phyloP scores from a whole-genome alignment of 2,113 vertebrate genomes.

The Myotis brandtii region DNA sequence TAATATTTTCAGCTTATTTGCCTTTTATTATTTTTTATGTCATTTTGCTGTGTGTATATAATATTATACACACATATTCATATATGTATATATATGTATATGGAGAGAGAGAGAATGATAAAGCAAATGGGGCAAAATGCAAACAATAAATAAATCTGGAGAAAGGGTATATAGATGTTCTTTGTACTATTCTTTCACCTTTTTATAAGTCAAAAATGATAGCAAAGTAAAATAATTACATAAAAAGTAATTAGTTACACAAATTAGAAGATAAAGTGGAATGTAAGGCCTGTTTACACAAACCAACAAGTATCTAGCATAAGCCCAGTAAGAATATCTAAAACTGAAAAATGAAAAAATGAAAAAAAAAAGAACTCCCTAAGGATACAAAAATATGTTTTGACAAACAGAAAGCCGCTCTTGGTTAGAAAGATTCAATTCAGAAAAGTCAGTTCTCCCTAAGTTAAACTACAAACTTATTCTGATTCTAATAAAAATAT shows the following conservation, averaged over 20 bases:
- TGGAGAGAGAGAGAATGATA: background rate
- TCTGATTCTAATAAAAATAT: constrained; percentile 50
- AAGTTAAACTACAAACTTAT: constrained; percentile 29
- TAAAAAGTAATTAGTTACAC: background rate
- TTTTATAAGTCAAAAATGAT: background rate
- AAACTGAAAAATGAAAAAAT: constrained; percentile 18
- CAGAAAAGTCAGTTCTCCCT: background rate
- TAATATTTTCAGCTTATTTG: background rate
- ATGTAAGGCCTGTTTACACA: background rate
- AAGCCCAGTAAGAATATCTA: constrained; percentile 14
- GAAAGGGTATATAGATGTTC: background rate
- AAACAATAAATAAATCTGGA: background rate
- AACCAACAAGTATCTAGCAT: background rate
- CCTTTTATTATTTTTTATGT: constrained; percentile 31
- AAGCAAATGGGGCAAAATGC: background rate
- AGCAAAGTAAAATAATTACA: background rate
- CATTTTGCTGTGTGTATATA: background rate
- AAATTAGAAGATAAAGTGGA: background rate
- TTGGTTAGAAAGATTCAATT: constrained; percentile 11
- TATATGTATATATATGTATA: too few species aligned
- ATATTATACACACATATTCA: too few species aligned
- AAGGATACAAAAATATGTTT: background rate
- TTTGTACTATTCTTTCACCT: background rate
- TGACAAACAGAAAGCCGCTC: background rate
- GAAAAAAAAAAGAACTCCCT: background rate